phyloP scores from a whole-genome alignment of 2,888 invertebrate species.

The Brenthis ino region DNA sequence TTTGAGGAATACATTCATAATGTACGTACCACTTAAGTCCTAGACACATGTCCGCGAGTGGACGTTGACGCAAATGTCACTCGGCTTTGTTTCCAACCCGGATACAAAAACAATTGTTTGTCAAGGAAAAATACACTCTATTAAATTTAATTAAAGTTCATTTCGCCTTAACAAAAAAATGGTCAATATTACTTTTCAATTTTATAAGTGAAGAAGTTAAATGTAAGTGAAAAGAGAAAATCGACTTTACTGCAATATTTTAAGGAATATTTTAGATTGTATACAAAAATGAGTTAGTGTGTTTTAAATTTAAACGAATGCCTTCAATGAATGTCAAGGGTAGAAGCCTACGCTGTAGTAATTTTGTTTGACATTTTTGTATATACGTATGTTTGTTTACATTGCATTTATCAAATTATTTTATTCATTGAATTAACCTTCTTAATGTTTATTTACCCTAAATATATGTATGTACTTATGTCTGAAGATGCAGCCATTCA shows the following conservation, averaged over 20 bases:
- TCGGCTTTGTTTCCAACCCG: constrained; percentile 42
- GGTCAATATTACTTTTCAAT: constrained; percentile 16
- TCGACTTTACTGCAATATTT: neutral
- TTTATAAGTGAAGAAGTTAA: constrained; percentile 11
- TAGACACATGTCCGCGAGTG: constrained; percentile 38
- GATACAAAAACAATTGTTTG: constrained; percentile 30
- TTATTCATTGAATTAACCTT: neutral
- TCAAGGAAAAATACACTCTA: constrained; percentile 27
- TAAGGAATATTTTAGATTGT: constrained; percentile 9
- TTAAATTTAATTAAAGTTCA: neutral
- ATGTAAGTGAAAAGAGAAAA: neutral
- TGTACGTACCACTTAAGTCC: neutral
- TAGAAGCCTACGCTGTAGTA: constrained; percentile 46
- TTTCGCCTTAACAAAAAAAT: constrained; percentile 6
- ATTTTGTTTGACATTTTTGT: constrained; percentile 34
- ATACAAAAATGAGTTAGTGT: constrained; percentile 29
- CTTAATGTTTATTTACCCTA: neutral
- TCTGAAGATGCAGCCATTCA: no score
- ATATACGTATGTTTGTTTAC: constrained; percentile 15
- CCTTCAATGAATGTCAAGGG: constrained; percentile 66
- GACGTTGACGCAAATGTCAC: constrained; percentile 45
- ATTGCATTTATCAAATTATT: neutral
- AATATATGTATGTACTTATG: no score
- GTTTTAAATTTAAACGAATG: constrained; percentile 38
- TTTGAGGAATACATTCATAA: neutral